These are phyloP conservation scores for Ptychobarbus kaznakovi DNA, from an alignment of 2,797 vertebrate genomes.

Conservation along the genomic window DNA sequence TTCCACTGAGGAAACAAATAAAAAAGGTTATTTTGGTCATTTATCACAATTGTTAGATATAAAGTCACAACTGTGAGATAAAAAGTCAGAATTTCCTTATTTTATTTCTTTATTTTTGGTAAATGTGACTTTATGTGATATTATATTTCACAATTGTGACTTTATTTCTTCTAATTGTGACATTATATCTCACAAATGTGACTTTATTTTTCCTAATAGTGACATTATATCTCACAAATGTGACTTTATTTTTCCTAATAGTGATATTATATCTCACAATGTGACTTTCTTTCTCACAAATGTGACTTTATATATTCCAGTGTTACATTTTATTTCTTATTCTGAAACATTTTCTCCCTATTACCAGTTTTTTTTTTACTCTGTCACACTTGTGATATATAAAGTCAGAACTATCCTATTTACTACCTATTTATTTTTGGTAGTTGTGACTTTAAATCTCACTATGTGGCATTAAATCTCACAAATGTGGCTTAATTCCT, in stretches of 20 bases:
- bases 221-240: background rate
- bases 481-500: background rate
- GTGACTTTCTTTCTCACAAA: background rate
- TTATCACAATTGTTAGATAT: background rate
- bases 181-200: background rate
- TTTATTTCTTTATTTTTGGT: background rate
- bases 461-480: background rate
- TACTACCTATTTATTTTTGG: background rate
- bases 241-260: background rate
- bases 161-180: background rate
- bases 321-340: background rate
- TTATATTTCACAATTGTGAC: background rate
- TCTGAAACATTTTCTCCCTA: background rate
- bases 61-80: background rate
- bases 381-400: background rate
- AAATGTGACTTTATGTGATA: background rate
- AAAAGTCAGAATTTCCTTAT: background rate
- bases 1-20: background rate
- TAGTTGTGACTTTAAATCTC: conserved; percentile 10
- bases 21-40: conserved; percentile 13
- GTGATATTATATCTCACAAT: background rate
- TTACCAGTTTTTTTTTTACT: background rate
- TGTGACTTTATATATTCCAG: background rate
- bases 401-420: background rate
- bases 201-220: background rate